These are phyloP conservation scores for Tachina lurida DNA, from an alignment of 2,888 invertebrate species.

Conservation along the genomic window DNA sequence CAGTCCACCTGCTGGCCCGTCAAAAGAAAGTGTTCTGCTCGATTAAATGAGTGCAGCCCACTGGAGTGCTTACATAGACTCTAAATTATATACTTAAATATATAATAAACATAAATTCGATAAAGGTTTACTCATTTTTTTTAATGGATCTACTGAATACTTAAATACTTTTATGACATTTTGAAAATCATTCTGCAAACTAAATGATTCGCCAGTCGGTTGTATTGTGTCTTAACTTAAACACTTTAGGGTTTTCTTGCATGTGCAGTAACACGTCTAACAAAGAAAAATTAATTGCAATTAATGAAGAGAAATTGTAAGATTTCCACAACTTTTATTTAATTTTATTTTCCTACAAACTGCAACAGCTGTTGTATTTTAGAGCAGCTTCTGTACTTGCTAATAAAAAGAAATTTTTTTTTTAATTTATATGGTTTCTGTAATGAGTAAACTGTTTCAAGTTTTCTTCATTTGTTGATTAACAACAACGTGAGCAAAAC, in stretches of 20 bases:
- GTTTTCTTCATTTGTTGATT: slow-evolving; percentile 44
- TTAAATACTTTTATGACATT: no score
- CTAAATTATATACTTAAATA: no score
- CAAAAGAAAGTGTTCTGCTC: no score
- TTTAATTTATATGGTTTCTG: neutral
- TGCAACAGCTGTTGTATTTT: neutral
- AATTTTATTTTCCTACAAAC: neutral
- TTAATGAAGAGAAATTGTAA: slow-evolving; percentile 5
- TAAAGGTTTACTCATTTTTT: no score
- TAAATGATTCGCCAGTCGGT: neutral
- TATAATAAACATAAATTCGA: no score
- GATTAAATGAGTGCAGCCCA: no score
- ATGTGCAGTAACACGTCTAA: neutral
- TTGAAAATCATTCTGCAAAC: neutral
- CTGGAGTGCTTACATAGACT: no score
- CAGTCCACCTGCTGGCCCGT: no score
- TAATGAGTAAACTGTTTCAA: neutral
- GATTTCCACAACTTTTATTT: neutral
- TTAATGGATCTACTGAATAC: no score
- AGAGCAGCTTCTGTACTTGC: neutral
- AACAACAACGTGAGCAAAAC: slow-evolving; percentile 1
- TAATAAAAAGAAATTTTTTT: neutral
- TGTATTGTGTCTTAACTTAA: neutral
- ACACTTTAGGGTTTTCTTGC: neutral
- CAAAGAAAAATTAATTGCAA: neutral